Evolutionary conservation across 2,888 invertebrate genomes (phyloP).

Genomic region (Nymphalis polychloros): DNA sequence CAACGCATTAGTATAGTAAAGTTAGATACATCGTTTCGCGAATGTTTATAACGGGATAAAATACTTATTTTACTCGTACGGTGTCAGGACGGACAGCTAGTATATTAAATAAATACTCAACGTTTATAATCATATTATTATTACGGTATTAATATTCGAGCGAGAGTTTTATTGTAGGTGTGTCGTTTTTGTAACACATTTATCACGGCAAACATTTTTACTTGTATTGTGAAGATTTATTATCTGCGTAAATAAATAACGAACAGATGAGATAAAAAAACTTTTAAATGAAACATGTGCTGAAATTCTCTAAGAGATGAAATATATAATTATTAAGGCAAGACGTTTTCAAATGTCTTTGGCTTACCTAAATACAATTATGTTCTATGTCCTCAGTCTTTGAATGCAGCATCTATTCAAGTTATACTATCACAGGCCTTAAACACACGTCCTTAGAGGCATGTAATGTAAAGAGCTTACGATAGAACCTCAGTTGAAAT

Average conservation of each 20-base stretch:
- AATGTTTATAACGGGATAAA: no score
- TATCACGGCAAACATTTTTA: constrained; percentile 6
- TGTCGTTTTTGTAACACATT: background rate
- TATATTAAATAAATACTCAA: background rate
- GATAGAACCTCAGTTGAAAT: constrained; percentile 26
- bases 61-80: no score
- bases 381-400: constrained; percentile 6
- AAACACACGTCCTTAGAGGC: constrained; percentile 27
- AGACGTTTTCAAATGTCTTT: constrained; percentile 5
- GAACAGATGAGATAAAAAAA: background rate
- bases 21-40: no score
- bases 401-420: constrained; percentile 21
- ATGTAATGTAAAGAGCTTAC: constrained; percentile 30
- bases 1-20: no score
- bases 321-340: background rate
- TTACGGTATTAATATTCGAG: background rate
- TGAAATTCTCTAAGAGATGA: constrained; percentile 5
- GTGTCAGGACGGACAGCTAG: no score
- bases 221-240: constrained; percentile 6
- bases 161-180: background rate
- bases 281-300: background rate
- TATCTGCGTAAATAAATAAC: constrained; percentile 2
- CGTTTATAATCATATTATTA: background rate
- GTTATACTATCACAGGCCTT: constrained; percentile 20
- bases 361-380: constrained; percentile 5